Conservation (phyloP, 2,113 vertebrate genomes). For the Hypocryptadius cinnamomeus region DNA sequence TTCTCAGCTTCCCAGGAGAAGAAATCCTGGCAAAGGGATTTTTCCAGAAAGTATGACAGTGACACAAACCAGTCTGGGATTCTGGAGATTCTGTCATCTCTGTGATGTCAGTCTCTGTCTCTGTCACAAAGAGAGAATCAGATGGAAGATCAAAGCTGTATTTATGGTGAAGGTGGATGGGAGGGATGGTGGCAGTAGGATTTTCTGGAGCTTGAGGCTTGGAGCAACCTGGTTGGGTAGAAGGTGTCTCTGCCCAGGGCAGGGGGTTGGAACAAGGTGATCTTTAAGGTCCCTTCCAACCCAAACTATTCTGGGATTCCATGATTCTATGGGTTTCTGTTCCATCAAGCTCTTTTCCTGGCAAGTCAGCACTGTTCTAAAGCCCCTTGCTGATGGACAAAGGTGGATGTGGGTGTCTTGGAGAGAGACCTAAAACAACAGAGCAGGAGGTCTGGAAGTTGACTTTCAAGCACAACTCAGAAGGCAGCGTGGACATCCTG, state of each 20-base stretch:
- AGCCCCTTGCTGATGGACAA: not conserved
- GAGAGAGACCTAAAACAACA: not conserved
- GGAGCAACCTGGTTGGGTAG: not conserved
- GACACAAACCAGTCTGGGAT: not conserved
- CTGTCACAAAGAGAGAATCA: not conserved
- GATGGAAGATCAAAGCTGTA: not conserved
- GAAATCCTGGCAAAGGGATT: no score
- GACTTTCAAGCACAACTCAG: not conserved
- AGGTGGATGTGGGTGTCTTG: not conserved
- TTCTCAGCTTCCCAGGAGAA: no score
- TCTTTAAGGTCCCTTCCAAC: not conserved
- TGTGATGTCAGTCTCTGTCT: not conserved
- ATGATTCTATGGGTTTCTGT: not conserved
- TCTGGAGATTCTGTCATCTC: not conserved
- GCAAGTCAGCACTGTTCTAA: rapidly evolving
- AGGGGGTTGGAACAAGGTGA: not conserved
- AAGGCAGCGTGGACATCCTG: not conserved
- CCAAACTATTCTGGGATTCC: not conserved
- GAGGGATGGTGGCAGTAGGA: not conserved
- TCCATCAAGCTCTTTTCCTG: not conserved
- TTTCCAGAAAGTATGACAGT: no score
- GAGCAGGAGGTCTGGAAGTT: not conserved
- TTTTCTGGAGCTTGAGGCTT: not conserved
- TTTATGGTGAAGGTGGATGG: not conserved
- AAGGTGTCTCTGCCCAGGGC: not conserved